A percentile compares a stretch with the other conserved stretches of the same genome.
These are phyloP conservation scores for Sceloporus tristichus DNA, from an alignment of 2,113 vertebrate species.

Conservation along the genomic window DNA sequence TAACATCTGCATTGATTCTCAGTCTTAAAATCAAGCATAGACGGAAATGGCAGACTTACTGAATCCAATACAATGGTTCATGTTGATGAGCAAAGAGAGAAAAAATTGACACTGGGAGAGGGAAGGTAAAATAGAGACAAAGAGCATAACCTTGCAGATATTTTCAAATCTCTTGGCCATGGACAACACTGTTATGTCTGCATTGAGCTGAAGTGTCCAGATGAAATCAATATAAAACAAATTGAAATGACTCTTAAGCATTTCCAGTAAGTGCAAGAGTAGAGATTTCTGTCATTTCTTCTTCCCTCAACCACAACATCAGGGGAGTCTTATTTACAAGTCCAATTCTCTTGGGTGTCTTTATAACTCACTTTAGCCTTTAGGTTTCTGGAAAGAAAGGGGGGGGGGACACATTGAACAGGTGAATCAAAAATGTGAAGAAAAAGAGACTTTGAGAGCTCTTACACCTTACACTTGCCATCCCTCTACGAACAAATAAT, in stretches of 20 bases:
- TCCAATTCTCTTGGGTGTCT: neutral
- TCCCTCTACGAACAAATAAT: neutral
- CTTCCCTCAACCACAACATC: neutral
- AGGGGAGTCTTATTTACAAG: neutral
- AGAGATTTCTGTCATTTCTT: neutral
- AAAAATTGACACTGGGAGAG: neutral
- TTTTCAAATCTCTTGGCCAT: neutral
- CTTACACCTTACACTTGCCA: neutral
- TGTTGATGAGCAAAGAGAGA: neutral
- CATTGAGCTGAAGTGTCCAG: neutral
- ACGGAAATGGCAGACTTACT: neutral
- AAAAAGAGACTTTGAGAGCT: neutral
- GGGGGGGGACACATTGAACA: neutral
- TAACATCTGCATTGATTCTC: too few species aligned
- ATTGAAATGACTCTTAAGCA: neutral
- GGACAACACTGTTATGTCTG: neutral
- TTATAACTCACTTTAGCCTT: neutral
- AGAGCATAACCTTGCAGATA: neutral
- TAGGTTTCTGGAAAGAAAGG: neutral
- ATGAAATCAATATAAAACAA: neutral
- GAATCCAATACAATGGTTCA: neutral
- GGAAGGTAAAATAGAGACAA: neutral
- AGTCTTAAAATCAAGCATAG: neutral
- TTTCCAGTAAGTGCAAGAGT: neutral
- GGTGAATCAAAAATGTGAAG: neutral